Base-by-base conservation (phyloP, 2,797 vertebrate species). In the Myotis pilosus region DNA sequence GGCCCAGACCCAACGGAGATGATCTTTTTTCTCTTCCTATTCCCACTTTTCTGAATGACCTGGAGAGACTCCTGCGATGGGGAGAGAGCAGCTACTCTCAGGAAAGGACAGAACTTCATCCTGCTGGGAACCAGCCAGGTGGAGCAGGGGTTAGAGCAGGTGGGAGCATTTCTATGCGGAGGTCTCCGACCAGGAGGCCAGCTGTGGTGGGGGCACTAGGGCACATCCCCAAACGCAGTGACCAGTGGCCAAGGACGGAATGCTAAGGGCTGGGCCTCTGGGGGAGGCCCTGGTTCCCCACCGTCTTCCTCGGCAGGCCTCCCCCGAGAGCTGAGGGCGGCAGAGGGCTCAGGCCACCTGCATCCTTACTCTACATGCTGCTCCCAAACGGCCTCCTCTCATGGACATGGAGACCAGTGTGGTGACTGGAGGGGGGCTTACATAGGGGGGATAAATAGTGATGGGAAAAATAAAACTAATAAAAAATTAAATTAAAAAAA, bases 161-260 rank as follows among this genome's bases (percentile, higher is more conserved):
- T 49, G 9, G 8, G 3, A 30, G 12, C 75, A 41, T 13, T 49
- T 78, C 44, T 55, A 41, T 2, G 16, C 36, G 25, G 47, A 49
- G 36, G 41, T 75, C 44, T 75, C 64, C 53, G 38, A 36, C 2
- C 13, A 3, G 55, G 55, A 57, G 55, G 22, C 55, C 53, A 57
- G 55, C 22, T 57, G 22, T 57, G 55, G 55, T 22, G 55, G 55
- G 55, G 55, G 53, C 53, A 23, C 8, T 3, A 57, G 55, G 53
- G 22, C 55, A 23, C 57, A 28, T 25, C 25, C 28, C 44, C 25
- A 38, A 17, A 72, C 25, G 1, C 20, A 8, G 10, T 11, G 36
- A 66, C 9, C 7, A 17, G 47, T 2, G 20, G 11, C 16, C 3
- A 0, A 87, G 23, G 28, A 28, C 4, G 0, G 15, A 17, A 15